Base-by-base conservation (phyloP, 2,888 invertebrate genomes). In the Diogma glabrata region DNA sequence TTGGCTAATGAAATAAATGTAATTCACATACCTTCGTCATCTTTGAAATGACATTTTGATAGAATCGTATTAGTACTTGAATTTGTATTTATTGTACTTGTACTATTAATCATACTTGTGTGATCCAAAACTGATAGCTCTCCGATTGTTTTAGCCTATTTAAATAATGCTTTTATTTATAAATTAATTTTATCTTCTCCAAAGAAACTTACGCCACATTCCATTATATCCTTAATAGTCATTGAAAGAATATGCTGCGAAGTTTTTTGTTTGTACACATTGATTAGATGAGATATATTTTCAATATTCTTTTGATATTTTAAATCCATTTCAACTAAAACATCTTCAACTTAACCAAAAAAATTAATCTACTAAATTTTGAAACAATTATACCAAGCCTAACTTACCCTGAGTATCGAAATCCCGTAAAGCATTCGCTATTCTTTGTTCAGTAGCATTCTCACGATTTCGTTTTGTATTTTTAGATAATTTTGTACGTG, bases 401-500 rank as follows among this genome's bases (percentile, higher is more conserved):
- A 20, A 19, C 22, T 46, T 26, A 46, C 46, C 46, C 16, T 46
- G 23, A 16, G 16, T 16, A 46, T 46, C 46, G 8, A 46, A 16
- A 46, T 46, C 24, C 5, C 26, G 23, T 16, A 46, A 1, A 9
- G 24, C 24, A 51, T 63, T 64, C 14, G 51, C 45, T 4, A 47
- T 20, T 19, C 43, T 16, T 52, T 68, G 67, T n/a, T 64, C 67
- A 52, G 62, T 62, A 22, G 67, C 62, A 4, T 60, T 64, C 33
- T 68, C 69, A 9, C 69, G 67, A 55, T 67, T 68, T 12, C 69
- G 62, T 51, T 69, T 69, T 1, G 64, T 57, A 54, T 63, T 64
- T 54, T 66, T 67, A 23, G 67, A 59, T 53, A 68, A 58, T 56
- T 69, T 69, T n/a, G 69, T 69, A 43, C 69, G 64, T 50, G 69